Percentiles rank a stretch among this genome's conserved stretches.
Evolutionary conservation across 1,140 invertebrate genomes (phyloP).

Genomic region (Tyrophagus putrescentiae): DNA sequence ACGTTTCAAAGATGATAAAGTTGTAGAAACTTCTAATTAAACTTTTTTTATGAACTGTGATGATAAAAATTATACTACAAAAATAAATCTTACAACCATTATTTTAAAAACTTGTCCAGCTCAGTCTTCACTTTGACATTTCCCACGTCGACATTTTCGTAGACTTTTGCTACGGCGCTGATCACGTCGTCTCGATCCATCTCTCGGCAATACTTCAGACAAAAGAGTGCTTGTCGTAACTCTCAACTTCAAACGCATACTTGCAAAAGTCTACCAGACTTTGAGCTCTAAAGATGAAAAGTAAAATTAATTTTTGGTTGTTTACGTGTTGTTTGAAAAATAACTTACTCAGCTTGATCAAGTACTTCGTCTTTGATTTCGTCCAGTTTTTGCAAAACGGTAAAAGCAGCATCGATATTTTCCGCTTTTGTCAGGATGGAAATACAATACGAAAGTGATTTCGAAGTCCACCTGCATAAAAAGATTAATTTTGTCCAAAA

Average conservation of each 20-base stretch:
- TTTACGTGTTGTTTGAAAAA: not conserved
- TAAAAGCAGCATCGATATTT: not conserved
- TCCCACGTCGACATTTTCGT: slow-evolving; percentile 3
- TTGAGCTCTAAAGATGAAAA: slow-evolving; percentile 6
- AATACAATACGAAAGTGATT: slow-evolving; percentile 10
- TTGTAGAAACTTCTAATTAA: no score
- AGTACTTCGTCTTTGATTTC: not conserved
- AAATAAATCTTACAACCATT: not conserved
- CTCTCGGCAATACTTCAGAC: not conserved
- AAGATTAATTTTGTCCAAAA: not conserved
- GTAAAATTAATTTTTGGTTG: not conserved
- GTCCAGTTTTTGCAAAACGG: not conserved
- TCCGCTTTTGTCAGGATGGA: slow-evolving; percentile 4
- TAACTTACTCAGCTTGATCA: slow-evolving; percentile 10
- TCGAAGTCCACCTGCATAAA: not conserved
- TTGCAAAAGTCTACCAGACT: not conserved
- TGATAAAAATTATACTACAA: not conserved
- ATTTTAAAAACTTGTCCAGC: not conserved
- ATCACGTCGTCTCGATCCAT: slow-evolving; percentile 1
- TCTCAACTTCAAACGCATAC: not conserved
- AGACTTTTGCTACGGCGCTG: not conserved
- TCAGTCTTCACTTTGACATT: not conserved
- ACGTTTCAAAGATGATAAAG: not conserved
- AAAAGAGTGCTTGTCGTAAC: not conserved
- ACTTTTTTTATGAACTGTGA: no score